phyloP scores from a whole-genome alignment of 2,888 invertebrate species.

The Metellina segmentata region DNA sequence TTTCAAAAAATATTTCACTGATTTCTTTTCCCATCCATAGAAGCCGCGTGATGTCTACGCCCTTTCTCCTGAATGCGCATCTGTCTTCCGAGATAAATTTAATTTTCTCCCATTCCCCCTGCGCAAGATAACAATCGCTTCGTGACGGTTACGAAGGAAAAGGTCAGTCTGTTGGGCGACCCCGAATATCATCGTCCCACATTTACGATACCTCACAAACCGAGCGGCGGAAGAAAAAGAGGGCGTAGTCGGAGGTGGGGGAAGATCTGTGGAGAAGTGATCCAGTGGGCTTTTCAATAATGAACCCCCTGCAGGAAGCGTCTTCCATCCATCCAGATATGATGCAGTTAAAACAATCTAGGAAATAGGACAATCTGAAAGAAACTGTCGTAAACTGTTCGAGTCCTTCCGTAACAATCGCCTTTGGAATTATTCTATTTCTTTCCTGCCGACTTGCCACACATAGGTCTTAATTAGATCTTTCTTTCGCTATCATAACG shows the following conservation, averaged over 20 bases:
- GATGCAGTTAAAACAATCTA: neutral
- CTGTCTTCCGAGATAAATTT: slow-evolving; percentile 17
- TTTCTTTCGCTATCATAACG: neutral
- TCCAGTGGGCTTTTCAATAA: too few relatives aligned
- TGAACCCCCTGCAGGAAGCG: too few relatives aligned
- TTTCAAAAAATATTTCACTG: too few relatives aligned
- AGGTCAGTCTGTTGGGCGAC: slow-evolving; percentile 12
- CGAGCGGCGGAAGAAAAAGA: neutral
- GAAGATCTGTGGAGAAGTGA: too few relatives aligned
- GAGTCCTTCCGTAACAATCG: too few relatives aligned
- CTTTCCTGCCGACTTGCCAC: too few relatives aligned
- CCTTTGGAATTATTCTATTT: too few relatives aligned
- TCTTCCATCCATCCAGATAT: too few relatives aligned
- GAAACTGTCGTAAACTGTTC: neutral
- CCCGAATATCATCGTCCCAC: neutral
- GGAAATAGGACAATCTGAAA: neutral
- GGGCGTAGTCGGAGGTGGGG: neutral
- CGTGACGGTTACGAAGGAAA: slow-evolving; percentile 11
- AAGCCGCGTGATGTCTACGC: slow-evolving; percentile 5
- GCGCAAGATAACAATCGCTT: slow-evolving; percentile 37
- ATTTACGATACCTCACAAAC: neutral
- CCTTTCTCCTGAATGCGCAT: neutral
- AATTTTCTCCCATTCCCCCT: slow-evolving; percentile 6
- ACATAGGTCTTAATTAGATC: neutral
- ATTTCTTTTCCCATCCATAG: too few relatives aligned